Percentiles rank a stretch among this genome's conserved stretches.
Evolutionary conservation across 2,888 invertebrate genomes (phyloP).

Genomic region (Agonopterix alstromeriana): DNA sequence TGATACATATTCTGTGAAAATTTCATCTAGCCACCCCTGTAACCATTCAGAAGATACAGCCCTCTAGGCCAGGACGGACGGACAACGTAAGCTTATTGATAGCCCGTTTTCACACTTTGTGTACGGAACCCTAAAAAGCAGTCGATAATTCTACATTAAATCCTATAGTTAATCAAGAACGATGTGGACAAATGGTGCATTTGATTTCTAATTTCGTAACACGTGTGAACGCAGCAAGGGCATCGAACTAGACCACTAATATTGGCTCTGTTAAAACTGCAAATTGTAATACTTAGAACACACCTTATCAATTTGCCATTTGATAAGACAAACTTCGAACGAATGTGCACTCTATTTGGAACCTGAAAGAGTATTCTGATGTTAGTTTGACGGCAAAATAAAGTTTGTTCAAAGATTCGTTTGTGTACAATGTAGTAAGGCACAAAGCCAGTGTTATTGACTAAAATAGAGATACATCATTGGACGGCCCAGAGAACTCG

Average conservation of each 20-base stretch:
- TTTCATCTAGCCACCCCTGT: too few species aligned
- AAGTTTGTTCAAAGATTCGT: constrained; percentile 4
- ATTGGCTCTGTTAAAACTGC: constrained; percentile 13
- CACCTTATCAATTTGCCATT: not conserved
- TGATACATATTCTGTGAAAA: too few species aligned
- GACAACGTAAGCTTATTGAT: too few species aligned
- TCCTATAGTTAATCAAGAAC: too few species aligned
- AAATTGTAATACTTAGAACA: constrained; percentile 4
- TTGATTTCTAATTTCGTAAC: too few species aligned
- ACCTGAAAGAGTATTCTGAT: too few species aligned
- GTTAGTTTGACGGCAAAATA: not conserved
- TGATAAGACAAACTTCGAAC: not conserved
- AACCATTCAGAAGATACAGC: too few species aligned
- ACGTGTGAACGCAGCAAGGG: constrained; percentile 27
- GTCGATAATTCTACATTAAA: too few species aligned
- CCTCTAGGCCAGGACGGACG: too few species aligned
- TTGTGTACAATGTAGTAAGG: constrained; percentile 13
- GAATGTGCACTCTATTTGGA: not conserved
- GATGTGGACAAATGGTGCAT: too few species aligned
- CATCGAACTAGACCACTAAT: constrained; percentile 34
- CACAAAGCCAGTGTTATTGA: constrained; percentile 23
- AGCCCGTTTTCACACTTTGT: too few species aligned
- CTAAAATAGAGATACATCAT: constrained; percentile 28
- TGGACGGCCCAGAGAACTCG: constrained; percentile 7
- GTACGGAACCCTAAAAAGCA: too few species aligned